phyloP scores from a whole-genome alignment of 37 sponge, comb jelly and placozoan genomes.

The Halichondria panicea region DNA sequence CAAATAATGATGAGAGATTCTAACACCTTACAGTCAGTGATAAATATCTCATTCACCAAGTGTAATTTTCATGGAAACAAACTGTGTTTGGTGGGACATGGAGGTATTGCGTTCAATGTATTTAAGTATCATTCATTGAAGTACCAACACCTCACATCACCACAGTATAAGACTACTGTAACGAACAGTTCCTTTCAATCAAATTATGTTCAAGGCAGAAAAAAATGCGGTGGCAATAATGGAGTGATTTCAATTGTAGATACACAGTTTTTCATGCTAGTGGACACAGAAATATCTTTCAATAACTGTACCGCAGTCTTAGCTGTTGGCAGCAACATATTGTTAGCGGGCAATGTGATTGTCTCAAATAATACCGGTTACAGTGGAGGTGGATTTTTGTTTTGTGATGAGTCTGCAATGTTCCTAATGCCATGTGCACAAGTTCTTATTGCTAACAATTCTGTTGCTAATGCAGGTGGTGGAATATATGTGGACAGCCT shows the following conservation, averaged over 20 bases:
- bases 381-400: conserved; percentile 28
- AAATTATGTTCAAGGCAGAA: no score
- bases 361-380: conserved; percentile 9
- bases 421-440: conserved; percentile 6
- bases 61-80: no score
- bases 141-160: no score
- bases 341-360: not conserved
- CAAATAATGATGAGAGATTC: no score
- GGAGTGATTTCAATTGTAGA: not conserved
- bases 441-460: conserved; percentile 13
- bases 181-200: no score
- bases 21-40: no score
- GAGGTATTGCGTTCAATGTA: no score
- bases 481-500: conserved; percentile 18
- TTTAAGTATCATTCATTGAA: no score
- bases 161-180: no score
- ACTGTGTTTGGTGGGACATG: no score
- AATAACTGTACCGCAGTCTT: conserved; percentile 6
- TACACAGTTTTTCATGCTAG: not conserved
- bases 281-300: not conserved
- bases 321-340: not conserved
- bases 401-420: conserved; percentile 19
- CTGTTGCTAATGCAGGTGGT: conserved; percentile 11
- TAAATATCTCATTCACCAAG: no score
- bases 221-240: no score